A percentile compares a stretch with the other conserved stretches of the same genome.
Evolutionary conservation across 2,888 invertebrate species (phyloP).

Genomic region (Hetaerina titia): DNA sequence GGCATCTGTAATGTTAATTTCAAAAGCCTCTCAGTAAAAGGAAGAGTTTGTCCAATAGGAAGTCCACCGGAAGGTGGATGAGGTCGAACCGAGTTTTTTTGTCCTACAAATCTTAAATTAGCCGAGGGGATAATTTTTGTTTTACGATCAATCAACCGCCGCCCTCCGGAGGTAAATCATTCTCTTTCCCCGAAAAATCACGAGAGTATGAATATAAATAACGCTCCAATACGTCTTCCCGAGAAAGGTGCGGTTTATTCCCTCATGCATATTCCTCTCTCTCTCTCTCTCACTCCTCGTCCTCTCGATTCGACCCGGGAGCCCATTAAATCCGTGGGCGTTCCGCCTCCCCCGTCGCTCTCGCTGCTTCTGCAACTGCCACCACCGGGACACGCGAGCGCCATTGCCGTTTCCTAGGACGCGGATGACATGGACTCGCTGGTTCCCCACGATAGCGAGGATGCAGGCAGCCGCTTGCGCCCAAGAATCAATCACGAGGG

Average conservation of each 20-base stretch:
- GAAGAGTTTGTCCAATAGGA: not conserved
- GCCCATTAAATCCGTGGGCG: not conserved
- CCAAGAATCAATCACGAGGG: no score
- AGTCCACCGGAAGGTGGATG: not conserved
- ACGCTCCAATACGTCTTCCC: not conserved
- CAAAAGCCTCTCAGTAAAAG: not conserved
- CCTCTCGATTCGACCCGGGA: not conserved
- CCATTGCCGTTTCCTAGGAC: not conserved
- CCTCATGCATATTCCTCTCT: conserved; percentile 33
- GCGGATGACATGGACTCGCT: no score
- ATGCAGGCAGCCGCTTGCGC: no score
- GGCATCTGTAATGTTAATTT: not conserved
- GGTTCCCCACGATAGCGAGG: no score
- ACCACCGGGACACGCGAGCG: not conserved
- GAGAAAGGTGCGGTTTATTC: not conserved
- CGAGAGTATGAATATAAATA: conserved; percentile 23
- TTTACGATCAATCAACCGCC: conserved; percentile 13
- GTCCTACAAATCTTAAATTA: not conserved
- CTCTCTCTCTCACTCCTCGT: not conserved
- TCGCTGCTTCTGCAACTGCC: not conserved
- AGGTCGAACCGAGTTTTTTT: not conserved
- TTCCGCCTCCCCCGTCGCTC: not conserved
- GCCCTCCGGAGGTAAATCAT: not conserved
- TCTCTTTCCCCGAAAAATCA: conserved; percentile 30
- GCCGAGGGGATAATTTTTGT: not conserved